A percentile compares a stretch with the other conserved stretches of the same genome.
phyloP scores from a whole-genome alignment of 1,140 invertebrate genomes.

The Wasmannia auropunctata region DNA sequence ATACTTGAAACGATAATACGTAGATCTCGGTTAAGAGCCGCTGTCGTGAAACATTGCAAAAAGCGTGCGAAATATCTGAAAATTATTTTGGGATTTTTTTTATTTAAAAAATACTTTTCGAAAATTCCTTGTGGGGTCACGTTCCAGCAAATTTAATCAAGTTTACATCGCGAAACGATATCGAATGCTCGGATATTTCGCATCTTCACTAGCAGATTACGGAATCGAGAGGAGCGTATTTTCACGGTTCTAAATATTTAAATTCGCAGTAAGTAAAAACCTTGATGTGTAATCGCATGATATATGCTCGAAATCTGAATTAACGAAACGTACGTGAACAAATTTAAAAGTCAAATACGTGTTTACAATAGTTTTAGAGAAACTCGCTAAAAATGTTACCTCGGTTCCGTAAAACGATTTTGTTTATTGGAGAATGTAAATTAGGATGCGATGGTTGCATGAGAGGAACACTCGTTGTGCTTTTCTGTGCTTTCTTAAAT shows the following conservation, averaged over 20 bases:
- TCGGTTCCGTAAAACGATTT: constrained; percentile 39
- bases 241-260: background rate
- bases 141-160: background rate
- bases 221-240: constrained; percentile 39
- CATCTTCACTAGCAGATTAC: constrained; percentile 31
- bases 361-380: background rate
- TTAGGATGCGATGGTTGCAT: constrained; percentile 61
- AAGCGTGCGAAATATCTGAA: constrained; percentile 15
- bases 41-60: constrained; percentile 5
- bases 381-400: constrained; percentile 12
- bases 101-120: background rate
- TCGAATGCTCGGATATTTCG: constrained; percentile 51
- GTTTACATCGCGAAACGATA: background rate
- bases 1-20: background rate
- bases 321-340: background rate
- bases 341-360: background rate
- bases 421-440: constrained; percentile 49
- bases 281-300: background rate
- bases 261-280: background rate
- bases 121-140: background rate
- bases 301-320: background rate
- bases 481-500: constrained; percentile 65
- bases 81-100: background rate
- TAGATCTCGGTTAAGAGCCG: constrained; percentile 44
- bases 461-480: constrained; percentile 59